Evolutionary conservation across 2,113 vertebrate species (phyloP).

Genomic region (Rhodinocichla rosea): DNA sequence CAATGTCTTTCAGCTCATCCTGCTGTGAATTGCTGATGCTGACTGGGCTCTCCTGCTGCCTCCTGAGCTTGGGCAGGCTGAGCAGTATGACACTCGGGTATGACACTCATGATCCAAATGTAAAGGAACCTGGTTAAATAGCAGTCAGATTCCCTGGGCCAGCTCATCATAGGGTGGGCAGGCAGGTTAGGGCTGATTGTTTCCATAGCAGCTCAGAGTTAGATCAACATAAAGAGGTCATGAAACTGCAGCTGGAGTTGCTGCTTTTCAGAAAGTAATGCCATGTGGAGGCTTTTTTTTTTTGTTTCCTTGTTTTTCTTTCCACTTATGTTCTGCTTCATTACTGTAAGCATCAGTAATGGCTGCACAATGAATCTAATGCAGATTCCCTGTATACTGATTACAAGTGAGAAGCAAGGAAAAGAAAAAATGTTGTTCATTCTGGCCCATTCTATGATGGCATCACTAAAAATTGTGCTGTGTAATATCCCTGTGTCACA

Average conservation of each 20-base stretch:
- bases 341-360: background rate
- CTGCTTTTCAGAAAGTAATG: background rate
- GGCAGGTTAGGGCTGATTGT: background rate
- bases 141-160: background rate
- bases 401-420: background rate
- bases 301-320: background rate
- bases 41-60: background rate
- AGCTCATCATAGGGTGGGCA: fast-evolving
- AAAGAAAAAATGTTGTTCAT: background rate
- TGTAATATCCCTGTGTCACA: background rate
- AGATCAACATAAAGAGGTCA: background rate
- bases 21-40: background rate
- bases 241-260: background rate
- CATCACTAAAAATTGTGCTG: background rate
- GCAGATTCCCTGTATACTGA: background rate
- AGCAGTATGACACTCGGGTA: background rate
- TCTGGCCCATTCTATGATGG: background rate
- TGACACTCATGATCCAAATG: background rate
- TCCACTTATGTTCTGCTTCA: background rate
- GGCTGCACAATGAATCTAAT: background rate
- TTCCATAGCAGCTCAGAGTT: background rate
- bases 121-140: background rate
- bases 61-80: background rate
- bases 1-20: background rate
- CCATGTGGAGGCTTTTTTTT: background rate